Evolutionary conservation across 2,113 vertebrate genomes (phyloP).

Genomic region (Pandion haliaetus): DNA sequence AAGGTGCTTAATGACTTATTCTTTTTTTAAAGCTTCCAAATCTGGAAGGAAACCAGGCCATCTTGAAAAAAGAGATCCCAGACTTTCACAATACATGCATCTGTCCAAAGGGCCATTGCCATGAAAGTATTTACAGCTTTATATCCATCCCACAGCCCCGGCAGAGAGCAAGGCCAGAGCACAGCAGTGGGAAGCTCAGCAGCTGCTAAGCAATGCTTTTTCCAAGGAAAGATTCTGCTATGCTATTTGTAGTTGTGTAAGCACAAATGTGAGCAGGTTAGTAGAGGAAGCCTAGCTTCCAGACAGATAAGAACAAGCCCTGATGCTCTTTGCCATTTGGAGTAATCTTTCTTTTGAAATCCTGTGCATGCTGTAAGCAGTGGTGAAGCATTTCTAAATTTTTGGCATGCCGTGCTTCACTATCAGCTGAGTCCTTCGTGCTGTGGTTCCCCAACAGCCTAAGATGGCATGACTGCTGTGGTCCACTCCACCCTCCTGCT

Average conservation of each 20-base stretch:
- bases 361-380: not conserved
- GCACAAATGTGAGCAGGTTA: not conserved
- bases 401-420: not conserved
- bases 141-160: not conserved
- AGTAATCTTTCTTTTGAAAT: not conserved
- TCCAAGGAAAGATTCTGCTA: not conserved
- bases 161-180: not conserved
- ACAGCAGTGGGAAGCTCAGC: not conserved
- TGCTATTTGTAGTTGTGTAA: not conserved
- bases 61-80: conserved; percentile 8
- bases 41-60: conserved; percentile 1
- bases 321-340: not conserved
- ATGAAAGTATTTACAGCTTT: conserved; percentile 7
- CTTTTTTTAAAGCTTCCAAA: not conserved
- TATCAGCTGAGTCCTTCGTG: not conserved
- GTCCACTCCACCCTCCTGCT: not conserved
- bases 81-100: not conserved
- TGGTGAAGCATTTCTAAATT: not conserved
- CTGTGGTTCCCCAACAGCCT: not conserved
- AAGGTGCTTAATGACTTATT: conserved; percentile 28
- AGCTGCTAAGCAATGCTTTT: not conserved
- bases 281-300: not conserved
- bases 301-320: not conserved
- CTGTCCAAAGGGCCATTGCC: not conserved
- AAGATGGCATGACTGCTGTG: not conserved